Evolutionary conservation across 2,797 vertebrate species (phyloP), one percentile per base, ranked within the genome.

Genomic region (Cyclura pinguis): DNA sequence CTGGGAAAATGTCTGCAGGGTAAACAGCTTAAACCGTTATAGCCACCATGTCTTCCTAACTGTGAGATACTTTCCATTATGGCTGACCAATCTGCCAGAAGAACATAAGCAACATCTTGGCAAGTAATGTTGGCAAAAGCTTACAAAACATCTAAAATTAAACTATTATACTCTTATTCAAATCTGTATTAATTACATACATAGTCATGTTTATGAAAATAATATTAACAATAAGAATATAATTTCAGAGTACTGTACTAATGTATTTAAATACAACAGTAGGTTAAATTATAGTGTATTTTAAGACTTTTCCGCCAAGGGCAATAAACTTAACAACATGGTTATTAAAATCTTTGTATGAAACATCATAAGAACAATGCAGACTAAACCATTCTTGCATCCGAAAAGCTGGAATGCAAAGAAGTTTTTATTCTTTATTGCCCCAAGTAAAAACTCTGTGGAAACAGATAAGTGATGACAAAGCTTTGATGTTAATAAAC

Each of bases 401-500:
- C 93, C 52, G 20, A 96, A 95, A 95, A 95, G 94, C 93, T 96
- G 96, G 96, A 97, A 97, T 96, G 94, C 88, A 95, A 94, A 96
- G 94, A 94, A 93, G 92, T 94, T 94, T 91, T 96, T 96, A 96
- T 96, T 97, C 91, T 84, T 94, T 95, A 95, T 95, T 96, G 96
- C 97, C 97, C 95, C 89, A 82, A 96, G 97, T 97, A 77, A 95
- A 97, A 96, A 96, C 94, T 96, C 93, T 97, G 92, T 95, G 94
- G 95, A 96, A 97, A 97, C 94, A 97, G 96, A 91, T 97, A 96
- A 97, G 95, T 96, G 96, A 97, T 97, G 97, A 97, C 96, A 97
- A 97, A 97, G 96, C 97, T 98, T 98, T 98, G 97, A 98, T 98
- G 97, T 97, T 98, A 97, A 97, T 97, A 97, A 97, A 96, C 93